Percentiles rank a stretch among this genome's conserved stretches.
phyloP scores from a whole-genome alignment of 2,797 vertebrate genomes.

The Pipistrellus pygmaeus region DNA sequence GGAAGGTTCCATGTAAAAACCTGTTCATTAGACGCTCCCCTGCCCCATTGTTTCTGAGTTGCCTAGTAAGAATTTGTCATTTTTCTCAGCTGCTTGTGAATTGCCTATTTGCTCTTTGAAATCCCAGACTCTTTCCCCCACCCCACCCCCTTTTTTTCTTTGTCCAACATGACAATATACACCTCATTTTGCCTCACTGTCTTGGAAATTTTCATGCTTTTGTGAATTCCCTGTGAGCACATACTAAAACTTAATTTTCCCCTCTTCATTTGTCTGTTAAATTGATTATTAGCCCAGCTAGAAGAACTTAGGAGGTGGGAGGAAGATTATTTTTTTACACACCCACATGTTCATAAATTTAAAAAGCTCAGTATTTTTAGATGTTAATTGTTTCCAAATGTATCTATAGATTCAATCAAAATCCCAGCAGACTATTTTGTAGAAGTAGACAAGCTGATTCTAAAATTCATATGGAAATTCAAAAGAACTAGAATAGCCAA shows the following conservation, averaged over 20 bases:
- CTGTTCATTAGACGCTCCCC: not conserved
- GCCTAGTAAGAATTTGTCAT: not conserved
- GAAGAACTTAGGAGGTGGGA: not conserved
- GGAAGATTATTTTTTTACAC: not conserved
- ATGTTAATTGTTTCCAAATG: constrained; percentile 44
- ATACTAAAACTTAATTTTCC: not conserved
- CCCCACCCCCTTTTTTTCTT: rapidly evolving
- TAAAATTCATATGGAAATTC: constrained; percentile 51
- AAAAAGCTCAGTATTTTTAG: constrained; percentile 52
- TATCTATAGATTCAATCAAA: constrained; percentile 53
- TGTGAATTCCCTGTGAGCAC: not conserved
- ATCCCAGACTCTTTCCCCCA: not conserved
- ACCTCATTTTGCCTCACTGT: not conserved
- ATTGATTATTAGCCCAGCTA: not conserved
- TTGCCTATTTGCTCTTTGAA: not conserved
- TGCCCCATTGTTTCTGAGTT: not conserved
- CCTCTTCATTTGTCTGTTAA: not conserved
- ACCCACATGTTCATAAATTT: not conserved
- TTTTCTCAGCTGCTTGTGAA: not conserved
- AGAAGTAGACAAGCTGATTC: constrained; percentile 38
- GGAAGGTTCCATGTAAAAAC: not conserved
- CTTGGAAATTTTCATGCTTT: not conserved
- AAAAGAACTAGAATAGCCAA: constrained; percentile 11
- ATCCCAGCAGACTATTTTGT: not conserved
- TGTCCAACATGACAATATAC: not conserved